Conservation (phyloP, 2,888 invertebrate genomes). For the Drosophila crucigera region DNA sequence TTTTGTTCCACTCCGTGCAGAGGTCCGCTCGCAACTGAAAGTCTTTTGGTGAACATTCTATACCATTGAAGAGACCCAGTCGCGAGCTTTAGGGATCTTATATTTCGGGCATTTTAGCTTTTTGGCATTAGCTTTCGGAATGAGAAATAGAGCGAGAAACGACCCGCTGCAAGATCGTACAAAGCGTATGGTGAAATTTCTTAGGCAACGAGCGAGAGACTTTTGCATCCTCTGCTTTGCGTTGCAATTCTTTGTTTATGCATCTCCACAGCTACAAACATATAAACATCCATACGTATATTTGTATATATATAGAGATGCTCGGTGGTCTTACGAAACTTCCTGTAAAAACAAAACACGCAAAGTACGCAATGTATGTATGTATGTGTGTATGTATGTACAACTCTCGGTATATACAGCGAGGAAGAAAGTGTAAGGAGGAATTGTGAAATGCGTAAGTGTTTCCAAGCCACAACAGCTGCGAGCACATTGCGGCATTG, state of each 20-base stretch:
- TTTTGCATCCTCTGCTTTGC: constrained; percentile 38
- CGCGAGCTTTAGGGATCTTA: constrained; percentile 73
- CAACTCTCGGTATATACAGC: constrained; percentile 8
- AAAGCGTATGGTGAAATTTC: constrained; percentile 60
- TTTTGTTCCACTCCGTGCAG: constrained; percentile 86
- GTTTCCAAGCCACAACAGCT: constrained; percentile 48
- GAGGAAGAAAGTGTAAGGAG: constrained; percentile 27
- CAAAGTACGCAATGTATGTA: constrained; percentile 24
- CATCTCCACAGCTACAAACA: constrained; percentile 40
- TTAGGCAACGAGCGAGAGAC: constrained; percentile 30
- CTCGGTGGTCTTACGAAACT: constrained; percentile 70
- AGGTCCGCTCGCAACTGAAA: constrained; percentile 86
- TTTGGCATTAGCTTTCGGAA: constrained; percentile 55
- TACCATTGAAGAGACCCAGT: constrained; percentile 61
- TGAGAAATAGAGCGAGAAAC: constrained; percentile 49
- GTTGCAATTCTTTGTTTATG: constrained; percentile 74
- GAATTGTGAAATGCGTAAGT: constrained; percentile 48
- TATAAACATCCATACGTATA: constrained; percentile 5
- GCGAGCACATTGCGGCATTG: constrained; percentile 40
- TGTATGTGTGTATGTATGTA: not conserved
- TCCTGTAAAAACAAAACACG: constrained; percentile 68
- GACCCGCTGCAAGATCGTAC: constrained; percentile 32
- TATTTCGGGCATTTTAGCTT: constrained; percentile 58
- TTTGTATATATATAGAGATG: constrained; percentile 21
- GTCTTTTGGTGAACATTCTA: constrained; percentile 73